Evolutionary conservation across 2,888 invertebrate genomes (phyloP).

Genomic region (Sepiola atlantica): DNA sequence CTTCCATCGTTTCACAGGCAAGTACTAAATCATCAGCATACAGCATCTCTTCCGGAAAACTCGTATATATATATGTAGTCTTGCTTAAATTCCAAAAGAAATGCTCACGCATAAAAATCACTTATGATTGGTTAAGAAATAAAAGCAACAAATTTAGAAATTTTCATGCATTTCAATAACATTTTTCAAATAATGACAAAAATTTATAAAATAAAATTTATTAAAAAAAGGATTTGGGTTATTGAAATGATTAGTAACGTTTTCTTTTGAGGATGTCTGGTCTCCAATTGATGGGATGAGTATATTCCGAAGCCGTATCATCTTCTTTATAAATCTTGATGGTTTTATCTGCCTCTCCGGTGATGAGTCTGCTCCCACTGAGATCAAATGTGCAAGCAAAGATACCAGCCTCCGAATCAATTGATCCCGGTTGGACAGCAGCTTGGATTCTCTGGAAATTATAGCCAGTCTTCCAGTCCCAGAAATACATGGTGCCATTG

Average conservation of each 20-base stretch:
- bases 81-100: too few relatives aligned
- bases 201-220: not conserved
- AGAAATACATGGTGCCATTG: slow-evolving; percentile 96
- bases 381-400: slow-evolving; percentile 96
- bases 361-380: slow-evolving; percentile 94
- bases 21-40: too few relatives aligned
- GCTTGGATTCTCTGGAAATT: slow-evolving; percentile 92
- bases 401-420: slow-evolving; percentile 98
- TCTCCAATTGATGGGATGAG: slow-evolving; percentile 97
- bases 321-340: slow-evolving; percentile 99
- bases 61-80: too few relatives aligned
- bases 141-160: too few relatives aligned
- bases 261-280: slow-evolving; percentile 95
- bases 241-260: slow-evolving; percentile 79
- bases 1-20: too few relatives aligned
- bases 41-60: too few relatives aligned
- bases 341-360: slow-evolving; percentile 98
- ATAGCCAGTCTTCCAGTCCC: slow-evolving; percentile 99
- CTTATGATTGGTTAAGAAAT: too few relatives aligned
- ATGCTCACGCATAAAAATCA: too few relatives aligned
- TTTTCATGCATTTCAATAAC: not conserved
- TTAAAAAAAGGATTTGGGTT: not conserved
- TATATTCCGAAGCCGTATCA: slow-evolving; percentile 94
- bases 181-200: not conserved
- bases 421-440: slow-evolving; percentile 97